phyloP scores from a whole-genome alignment of 2,113 vertebrate species.

The Triplophysa tibetana region DNA sequence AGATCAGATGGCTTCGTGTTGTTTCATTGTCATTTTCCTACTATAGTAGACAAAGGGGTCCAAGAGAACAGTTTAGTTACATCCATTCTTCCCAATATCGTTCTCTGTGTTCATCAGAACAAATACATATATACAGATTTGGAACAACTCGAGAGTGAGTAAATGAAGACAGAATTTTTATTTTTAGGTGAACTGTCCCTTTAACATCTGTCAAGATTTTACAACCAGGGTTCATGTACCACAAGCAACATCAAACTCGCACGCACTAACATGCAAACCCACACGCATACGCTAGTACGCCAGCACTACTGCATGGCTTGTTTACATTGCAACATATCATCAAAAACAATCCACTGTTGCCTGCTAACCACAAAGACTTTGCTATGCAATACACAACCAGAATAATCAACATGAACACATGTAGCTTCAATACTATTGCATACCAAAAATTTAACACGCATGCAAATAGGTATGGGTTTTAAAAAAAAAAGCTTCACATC shows the following conservation, averaged over 20 bases:
- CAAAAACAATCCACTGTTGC: neutral
- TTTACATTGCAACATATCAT: constrained; percentile 5
- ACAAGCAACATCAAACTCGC: constrained; percentile 4
- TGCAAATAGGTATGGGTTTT: no score
- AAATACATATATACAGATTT: no score
- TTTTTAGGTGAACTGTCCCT: no score
- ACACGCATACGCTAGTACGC: neutral
- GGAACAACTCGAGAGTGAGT: no score
- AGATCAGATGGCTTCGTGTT: no score
- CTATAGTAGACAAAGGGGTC: no score
- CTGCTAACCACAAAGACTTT: neutral
- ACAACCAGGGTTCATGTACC: constrained; percentile 8
- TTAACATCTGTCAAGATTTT: neutral
- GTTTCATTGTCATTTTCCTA: no score
- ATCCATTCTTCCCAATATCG: no score
- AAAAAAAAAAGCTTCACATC: no score
- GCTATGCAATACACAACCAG: neutral
- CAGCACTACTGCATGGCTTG: neutral
- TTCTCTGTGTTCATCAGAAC: no score
- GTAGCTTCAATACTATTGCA: neutral
- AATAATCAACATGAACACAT: neutral
- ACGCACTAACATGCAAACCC: constrained; percentile 4
- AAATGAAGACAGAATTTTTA: no score
- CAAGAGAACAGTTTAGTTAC: no score
- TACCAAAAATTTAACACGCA: neutral